phyloP scores from a whole-genome alignment of 2,888 invertebrate species.

The Belgica antarctica region DNA sequence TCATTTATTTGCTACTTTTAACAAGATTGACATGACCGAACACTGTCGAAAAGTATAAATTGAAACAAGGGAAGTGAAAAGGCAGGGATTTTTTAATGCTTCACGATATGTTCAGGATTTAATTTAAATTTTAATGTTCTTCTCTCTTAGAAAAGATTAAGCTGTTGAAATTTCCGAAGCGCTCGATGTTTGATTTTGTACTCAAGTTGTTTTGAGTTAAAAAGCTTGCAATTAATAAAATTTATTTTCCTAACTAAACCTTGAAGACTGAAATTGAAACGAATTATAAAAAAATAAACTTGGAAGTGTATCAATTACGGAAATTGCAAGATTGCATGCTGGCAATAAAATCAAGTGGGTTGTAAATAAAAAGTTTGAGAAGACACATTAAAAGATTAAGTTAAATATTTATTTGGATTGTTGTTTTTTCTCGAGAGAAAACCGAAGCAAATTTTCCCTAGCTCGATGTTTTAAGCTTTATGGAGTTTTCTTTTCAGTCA shows the following conservation, averaged over 20 bases:
- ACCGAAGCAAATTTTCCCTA: not conserved
- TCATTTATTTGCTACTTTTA: too few species aligned
- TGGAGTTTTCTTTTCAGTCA: not conserved
- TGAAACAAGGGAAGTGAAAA: not conserved
- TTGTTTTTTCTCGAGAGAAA: slow-evolving; percentile 20
- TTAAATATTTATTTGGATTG: slow-evolving; percentile 34
- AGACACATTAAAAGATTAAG: slow-evolving; percentile 40
- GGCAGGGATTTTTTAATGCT: slow-evolving; percentile 1
- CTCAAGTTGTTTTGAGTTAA: too few species aligned
- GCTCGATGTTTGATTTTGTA: not conserved
- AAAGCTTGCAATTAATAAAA: too few species aligned
- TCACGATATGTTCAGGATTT: slow-evolving; percentile 24
- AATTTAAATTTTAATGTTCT: slow-evolving; percentile 39
- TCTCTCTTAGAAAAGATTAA: not conserved
- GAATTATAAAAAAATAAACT: too few species aligned
- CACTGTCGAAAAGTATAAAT: too few species aligned
- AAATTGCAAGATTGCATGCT: too few species aligned
- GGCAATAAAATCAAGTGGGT: not conserved
- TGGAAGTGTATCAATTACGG: too few species aligned
- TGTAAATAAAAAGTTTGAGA: too few species aligned
- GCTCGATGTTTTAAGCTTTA: slow-evolving; percentile 38
- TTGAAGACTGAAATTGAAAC: too few species aligned
- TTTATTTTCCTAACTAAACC: too few species aligned
- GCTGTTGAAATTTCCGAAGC: not conserved
- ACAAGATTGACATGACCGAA: not conserved